phyloP scores from a whole-genome alignment of 1,140 invertebrate genomes.

The Lasioglossum albipes region DNA sequence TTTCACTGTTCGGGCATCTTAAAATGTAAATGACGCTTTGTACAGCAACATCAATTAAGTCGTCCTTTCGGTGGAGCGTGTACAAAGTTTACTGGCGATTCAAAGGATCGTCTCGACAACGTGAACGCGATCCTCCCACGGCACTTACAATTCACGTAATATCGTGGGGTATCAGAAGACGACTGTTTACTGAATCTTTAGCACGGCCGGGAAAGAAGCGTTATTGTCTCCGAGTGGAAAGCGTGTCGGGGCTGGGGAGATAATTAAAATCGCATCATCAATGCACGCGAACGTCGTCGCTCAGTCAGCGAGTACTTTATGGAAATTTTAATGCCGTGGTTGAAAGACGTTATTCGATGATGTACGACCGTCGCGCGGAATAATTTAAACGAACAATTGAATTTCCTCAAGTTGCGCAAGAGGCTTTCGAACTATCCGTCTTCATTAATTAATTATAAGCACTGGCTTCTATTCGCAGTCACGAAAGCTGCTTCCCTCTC shows the following conservation, averaged over 20 bases:
- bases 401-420: conserved; percentile 14
- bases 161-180: background rate
- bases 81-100: background rate
- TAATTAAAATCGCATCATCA: background rate
- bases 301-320: background rate
- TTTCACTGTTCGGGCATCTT: background rate
- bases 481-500: background rate
- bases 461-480: conserved; percentile 10
- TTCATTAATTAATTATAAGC: conserved; percentile 37
- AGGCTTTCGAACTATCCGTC: conserved; percentile 14
- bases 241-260: background rate
- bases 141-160: background rate
- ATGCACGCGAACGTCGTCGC: too few relatives aligned
- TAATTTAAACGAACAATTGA: conserved; percentile 29
- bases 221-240: background rate
- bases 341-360: conserved; percentile 9
- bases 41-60: background rate
- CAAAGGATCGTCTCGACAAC: background rate
- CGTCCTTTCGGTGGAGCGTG: background rate
- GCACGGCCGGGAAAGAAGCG: background rate
- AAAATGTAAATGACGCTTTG: background rate
- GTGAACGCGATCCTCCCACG: background rate
- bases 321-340: conserved; percentile 27
- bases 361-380: conserved; percentile 3
- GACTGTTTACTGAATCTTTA: background rate